phyloP scores from a whole-genome alignment of 2,888 invertebrate genomes.

The Camptogramma bilineatum region DNA sequence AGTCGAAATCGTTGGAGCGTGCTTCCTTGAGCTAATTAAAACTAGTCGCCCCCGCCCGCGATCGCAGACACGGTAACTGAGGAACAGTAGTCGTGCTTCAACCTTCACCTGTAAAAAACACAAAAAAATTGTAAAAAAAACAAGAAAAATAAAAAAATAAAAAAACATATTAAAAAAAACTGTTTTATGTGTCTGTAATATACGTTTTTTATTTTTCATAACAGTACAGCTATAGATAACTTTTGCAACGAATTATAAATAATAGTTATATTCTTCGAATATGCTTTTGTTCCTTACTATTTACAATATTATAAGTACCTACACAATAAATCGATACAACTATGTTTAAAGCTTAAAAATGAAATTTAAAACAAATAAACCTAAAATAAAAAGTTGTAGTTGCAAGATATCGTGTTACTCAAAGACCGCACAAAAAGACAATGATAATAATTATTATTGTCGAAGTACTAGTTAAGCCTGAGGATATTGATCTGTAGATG shows the following conservation, averaged over 20 bases:
- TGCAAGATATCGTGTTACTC: not conserved
- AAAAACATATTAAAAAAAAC: too few species aligned
- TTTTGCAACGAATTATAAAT: too few species aligned
- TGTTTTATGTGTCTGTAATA: too few species aligned
- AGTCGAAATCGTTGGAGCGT: slow-evolving; percentile 70
- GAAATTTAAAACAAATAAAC: too few species aligned
- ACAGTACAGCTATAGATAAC: too few species aligned
- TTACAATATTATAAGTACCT: too few species aligned
- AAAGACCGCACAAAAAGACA: not conserved
- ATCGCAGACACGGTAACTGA: slow-evolving; percentile 5
- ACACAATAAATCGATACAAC: too few species aligned
- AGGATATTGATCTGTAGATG: not conserved
- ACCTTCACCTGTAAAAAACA: slow-evolving; percentile 13
- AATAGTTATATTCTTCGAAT: too few species aligned
- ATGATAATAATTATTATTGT: not conserved
- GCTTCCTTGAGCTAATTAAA: slow-evolving; percentile 78
- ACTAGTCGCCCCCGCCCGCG: slow-evolving; percentile 51
- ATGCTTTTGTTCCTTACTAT: too few species aligned
- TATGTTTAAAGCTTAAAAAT: too few species aligned
- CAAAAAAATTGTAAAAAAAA: not conserved
- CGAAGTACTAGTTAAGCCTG: not conserved
- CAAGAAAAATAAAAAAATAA: too few species aligned
- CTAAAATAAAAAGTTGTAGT: not conserved
- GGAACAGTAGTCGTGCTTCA: not conserved
- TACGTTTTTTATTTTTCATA: too few species aligned